Evolutionary conservation across 2,888 invertebrate species (phyloP).

Genomic region (Lycaena phlaeas): DNA sequence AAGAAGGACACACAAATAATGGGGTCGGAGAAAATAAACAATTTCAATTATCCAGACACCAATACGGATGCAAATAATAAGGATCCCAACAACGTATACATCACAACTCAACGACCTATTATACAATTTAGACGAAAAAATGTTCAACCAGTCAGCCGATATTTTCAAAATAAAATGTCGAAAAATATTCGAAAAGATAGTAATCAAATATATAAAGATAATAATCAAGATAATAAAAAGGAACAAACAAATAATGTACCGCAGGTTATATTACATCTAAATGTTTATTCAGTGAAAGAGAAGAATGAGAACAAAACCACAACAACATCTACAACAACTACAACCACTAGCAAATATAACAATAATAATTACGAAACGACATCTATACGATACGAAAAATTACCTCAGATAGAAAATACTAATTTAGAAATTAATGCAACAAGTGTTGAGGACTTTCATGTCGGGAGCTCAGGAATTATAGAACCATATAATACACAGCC

Average conservation of each 20-base stretch:
- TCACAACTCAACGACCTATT: conserved; percentile 46
- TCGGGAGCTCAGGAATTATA: conserved; percentile 57
- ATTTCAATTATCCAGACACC: not conserved
- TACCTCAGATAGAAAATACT: conserved; percentile 23
- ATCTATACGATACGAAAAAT: conserved; percentile 18
- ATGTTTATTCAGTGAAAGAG: not conserved
- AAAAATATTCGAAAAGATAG: conserved; percentile 8
- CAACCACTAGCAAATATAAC: not conserved
- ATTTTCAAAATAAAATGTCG: conserved; percentile 31
- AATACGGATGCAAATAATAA: conserved; percentile 1
- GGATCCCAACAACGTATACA: conserved; percentile 37
- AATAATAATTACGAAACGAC: conserved; percentile 15
- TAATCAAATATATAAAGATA: not conserved
- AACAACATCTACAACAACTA: not conserved
- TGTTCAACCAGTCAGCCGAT: conserved; percentile 28
- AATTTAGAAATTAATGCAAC: conserved; percentile 33
- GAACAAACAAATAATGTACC: not conserved
- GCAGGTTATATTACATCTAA: not conserved
- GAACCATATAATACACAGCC: conserved; percentile 37
- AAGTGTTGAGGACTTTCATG: conserved; percentile 51
- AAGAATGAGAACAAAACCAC: not conserved
- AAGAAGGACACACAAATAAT: not conserved
- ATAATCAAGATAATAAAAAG: no score
- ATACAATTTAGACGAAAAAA: conserved; percentile 52
- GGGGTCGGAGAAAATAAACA: not conserved